These are phyloP conservation scores for Dasyprocta punctata DNA, from an alignment of 2,113 vertebrate species.

Conservation along the genomic window DNA sequence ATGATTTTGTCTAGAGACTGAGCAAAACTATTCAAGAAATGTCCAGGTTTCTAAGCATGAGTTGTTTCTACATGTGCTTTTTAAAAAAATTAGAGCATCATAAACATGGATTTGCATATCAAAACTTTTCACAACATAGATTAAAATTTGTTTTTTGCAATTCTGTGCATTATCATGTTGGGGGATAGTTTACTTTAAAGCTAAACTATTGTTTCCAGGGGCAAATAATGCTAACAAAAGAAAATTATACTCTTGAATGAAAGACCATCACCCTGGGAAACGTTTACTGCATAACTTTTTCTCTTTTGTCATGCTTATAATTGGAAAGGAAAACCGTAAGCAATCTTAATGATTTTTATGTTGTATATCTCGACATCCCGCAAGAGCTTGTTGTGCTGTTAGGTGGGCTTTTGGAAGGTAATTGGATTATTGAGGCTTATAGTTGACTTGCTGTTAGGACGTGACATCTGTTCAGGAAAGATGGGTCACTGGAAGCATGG, in stretches of 20 bases:
- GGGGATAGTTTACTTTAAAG: not conserved
- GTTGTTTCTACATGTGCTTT: not conserved
- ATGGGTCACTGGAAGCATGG: not conserved
- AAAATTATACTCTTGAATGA: not conserved
- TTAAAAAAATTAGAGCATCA: not conserved
- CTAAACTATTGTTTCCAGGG: not conserved
- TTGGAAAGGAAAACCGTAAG: constrained; percentile 7
- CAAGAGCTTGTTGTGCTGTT: not conserved
- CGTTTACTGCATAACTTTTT: not conserved
- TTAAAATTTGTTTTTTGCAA: not conserved
- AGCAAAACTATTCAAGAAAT: not conserved
- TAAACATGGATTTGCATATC: not conserved
- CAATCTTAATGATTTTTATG: not conserved
- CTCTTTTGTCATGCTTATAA: not conserved
- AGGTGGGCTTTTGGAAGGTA: not conserved
- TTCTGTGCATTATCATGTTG: not conserved
- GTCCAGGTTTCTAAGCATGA: not conserved
- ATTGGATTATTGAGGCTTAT: not conserved
- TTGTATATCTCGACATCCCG: not conserved
- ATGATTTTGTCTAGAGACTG: not conserved
- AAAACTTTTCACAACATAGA: not conserved
- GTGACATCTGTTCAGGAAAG: not conserved
- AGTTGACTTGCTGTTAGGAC: not conserved
- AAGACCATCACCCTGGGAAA: not conserved
- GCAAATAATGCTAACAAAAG: not conserved